phyloP scores from a whole-genome alignment of 2,797 vertebrate genomes.

The Danio albolineatus region DNA sequence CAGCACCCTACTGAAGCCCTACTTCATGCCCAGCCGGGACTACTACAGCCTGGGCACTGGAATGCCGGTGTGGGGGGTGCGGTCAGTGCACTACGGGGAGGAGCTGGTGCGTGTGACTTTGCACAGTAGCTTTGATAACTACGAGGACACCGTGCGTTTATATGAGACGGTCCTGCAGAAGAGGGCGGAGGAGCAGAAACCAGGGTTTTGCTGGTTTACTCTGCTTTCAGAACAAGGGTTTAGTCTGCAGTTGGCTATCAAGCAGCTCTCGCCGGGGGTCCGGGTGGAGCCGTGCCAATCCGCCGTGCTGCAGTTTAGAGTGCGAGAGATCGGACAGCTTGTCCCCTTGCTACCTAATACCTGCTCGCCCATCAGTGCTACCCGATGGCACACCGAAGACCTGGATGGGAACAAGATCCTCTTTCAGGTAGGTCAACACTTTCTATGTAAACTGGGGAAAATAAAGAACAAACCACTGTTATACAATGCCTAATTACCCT shows the following conservation, averaged over 20 bases:
- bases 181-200: constrained; percentile 83
- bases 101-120: constrained; percentile 90
- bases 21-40: constrained; percentile 79
- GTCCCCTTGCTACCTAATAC: constrained; percentile 94
- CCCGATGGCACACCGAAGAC: constrained; percentile 95
- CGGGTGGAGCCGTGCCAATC: constrained; percentile 82
- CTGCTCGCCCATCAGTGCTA: constrained; percentile 89
- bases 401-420: constrained; percentile 93
- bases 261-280: constrained; percentile 86
- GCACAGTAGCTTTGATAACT: constrained; percentile 89
- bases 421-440: constrained; percentile 83
- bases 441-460: too few species aligned
- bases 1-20: constrained; percentile 64
- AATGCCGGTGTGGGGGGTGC: constrained; percentile 93
- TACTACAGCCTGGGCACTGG: constrained; percentile 88
- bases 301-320: constrained; percentile 88
- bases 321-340: constrained; percentile 90
- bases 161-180: constrained; percentile 89
- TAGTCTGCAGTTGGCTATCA: constrained; percentile 88
- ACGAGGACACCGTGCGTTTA: constrained; percentile 86
- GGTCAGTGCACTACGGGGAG: constrained; percentile 81
- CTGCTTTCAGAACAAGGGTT: constrained; percentile 72
- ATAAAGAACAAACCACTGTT: too few species aligned
- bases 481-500: too few species aligned
- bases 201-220: constrained; percentile 84